Evolutionary conservation across 2,888 invertebrate species (phyloP), one percentile per base, ranked within the genome.

Genomic region (Muschampia plurimacula): DNA sequence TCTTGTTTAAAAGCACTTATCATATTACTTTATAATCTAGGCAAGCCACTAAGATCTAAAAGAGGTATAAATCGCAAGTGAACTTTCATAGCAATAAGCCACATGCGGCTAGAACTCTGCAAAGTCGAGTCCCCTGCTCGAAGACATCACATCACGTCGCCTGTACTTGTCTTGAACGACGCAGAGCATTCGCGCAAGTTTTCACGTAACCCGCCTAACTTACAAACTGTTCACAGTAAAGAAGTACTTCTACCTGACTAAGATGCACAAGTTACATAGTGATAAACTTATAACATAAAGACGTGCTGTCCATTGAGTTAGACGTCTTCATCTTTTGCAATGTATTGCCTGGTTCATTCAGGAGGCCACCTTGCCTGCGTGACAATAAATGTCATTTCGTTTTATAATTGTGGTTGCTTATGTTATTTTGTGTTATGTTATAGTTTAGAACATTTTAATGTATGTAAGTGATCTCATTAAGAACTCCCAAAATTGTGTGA

Each of bases 151-250:
- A 89, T 92, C 92, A 92, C 92, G 92, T 92, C 84, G 79, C 81
- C 82, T 79, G 84, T 91, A 91, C 90, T 91, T 89, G 90, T 90
- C 88, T 82, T 83, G 84, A 84, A 91, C 82, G 81, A 77, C 76
- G 76, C 83, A 83, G 82, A 84, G 84, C 84, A 82, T 86, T 81
- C 88, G 89, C 83, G 77, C 86, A 93, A 92, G 88, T 93, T 92
- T 91, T 87, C 91, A 88, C 92, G 91, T 92, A 91, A 93, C 91
- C 88, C 89, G 85, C 81, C 81, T 85, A 89, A 92, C 88, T 91
- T 85, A 85, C 86, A 86, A 84, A 85, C 81, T 83, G 81, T 82
- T 86, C 22, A 55, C 10, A 55, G 55, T 55, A 55, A 55, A 55
- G 55, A 55, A 55, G 55, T 10, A 22, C 55, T 55, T 3, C 55